These are phyloP conservation scores for Cyprinodon diabolis DNA, from an alignment of 2,797 vertebrate genomes.

Conservation along the genomic window DNA sequence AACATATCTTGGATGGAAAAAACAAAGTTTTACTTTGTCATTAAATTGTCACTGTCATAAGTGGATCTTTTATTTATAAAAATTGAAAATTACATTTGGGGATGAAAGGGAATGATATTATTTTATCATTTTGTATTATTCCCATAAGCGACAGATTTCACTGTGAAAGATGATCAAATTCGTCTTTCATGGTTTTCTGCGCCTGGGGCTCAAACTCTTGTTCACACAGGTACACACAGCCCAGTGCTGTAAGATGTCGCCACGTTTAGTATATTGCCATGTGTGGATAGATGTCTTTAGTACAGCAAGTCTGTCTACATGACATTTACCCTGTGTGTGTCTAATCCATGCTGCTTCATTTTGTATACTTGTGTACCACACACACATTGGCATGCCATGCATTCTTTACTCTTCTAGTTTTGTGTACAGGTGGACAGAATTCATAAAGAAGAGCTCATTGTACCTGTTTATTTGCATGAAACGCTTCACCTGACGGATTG, in stretches of 20 bases:
- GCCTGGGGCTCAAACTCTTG: background rate
- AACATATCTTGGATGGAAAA: too few species aligned
- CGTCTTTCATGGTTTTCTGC: background rate
- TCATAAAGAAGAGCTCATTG: conserved; percentile 35
- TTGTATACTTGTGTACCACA: conserved; percentile 20
- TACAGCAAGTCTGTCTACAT: conserved; percentile 79
- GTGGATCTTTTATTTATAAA: too few species aligned
- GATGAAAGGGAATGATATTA: background rate
- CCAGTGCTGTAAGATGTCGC: conserved; percentile 50
- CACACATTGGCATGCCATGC: conserved; percentile 56
- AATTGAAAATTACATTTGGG: background rate
- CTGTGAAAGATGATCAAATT: background rate
- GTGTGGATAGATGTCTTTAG: conserved; percentile 79
- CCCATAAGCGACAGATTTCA: background rate
- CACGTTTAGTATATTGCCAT: conserved; percentile 73
- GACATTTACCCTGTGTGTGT: conserved; percentile 73
- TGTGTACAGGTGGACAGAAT: conserved; percentile 43
- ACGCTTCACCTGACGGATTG: conserved; percentile 51
- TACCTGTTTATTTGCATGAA: conserved; percentile 53
- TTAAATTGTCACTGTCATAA: background rate
- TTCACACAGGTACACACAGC: conserved; percentile 14
- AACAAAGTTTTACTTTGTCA: too few species aligned
- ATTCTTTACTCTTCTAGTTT: conserved; percentile 65
- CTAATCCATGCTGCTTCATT: conserved; percentile 58
- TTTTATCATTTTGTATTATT: conserved; percentile 2